Evolutionary conservation across 2,797 vertebrate species (phyloP).

Genomic region (Danio jaintianensis): DNA sequence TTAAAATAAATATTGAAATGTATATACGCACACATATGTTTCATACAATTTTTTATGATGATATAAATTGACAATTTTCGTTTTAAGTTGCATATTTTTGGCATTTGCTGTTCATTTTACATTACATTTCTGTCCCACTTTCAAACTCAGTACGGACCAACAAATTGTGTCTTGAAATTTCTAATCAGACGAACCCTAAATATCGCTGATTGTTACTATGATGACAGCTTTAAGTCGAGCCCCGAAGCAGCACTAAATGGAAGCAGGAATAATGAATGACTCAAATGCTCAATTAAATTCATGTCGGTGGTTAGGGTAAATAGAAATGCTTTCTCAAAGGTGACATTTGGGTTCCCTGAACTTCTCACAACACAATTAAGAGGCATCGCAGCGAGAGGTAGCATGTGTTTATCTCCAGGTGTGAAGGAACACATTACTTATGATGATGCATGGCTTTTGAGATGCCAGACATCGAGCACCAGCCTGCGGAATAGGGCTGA

Average conservation of each 20-base stretch:
- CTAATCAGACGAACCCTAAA: not conserved
- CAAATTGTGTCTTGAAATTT: not conserved
- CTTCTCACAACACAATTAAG: constrained; percentile 63
- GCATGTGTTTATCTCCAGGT: constrained; percentile 69
- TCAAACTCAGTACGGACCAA: not conserved
- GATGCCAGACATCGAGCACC: constrained; percentile 74
- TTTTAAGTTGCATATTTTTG: too few relatives aligned
- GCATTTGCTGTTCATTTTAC: too few relatives aligned
- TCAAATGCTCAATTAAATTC: constrained; percentile 43
- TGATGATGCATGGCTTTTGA: constrained; percentile 80
- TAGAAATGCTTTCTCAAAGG: constrained; percentile 60
- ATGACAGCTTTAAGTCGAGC: constrained; percentile 31
- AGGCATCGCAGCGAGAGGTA: constrained; percentile 56
- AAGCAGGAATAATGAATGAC: constrained; percentile 31
- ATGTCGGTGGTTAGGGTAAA: constrained; percentile 51
- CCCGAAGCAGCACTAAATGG: constrained; percentile 20
- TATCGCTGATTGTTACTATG: not conserved
- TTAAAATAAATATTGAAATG: not conserved
- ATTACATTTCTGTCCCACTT: not conserved
- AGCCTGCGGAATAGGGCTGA: constrained; percentile 68
- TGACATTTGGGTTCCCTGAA: constrained; percentile 61
- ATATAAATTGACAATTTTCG: too few relatives aligned
- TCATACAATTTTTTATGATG: too few relatives aligned
- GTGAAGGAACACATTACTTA: constrained; percentile 70
- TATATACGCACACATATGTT: not conserved